A percentile compares a stretch with the other conserved stretches of the same genome.
These are phyloP conservation scores for Lanius collurio DNA, from an alignment of 2,113 vertebrate genomes.

Conservation along the genomic window DNA sequence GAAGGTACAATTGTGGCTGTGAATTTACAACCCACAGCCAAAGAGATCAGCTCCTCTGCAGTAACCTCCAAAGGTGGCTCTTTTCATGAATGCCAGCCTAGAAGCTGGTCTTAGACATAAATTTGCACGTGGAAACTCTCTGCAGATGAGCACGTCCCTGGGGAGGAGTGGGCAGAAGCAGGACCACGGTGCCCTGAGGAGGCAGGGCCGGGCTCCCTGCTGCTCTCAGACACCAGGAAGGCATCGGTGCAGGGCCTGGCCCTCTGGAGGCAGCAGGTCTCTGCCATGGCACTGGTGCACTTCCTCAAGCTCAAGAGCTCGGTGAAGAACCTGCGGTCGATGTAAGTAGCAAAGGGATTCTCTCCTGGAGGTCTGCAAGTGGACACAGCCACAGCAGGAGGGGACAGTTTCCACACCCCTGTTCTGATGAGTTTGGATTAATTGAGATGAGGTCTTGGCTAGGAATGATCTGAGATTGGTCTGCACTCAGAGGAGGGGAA, in stretches of 20 bases:
- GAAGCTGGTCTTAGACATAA: neutral
- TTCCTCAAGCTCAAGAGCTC: conserved; percentile 83
- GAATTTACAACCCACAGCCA: neutral
- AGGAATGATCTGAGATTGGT: neutral
- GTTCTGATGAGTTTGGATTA: neutral
- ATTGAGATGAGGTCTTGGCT: neutral
- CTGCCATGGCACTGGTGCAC: conserved; percentile 79
- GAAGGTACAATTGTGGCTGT: conserved; percentile 70
- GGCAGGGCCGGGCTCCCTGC: conserved; percentile 56
- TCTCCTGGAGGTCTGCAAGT: neutral
- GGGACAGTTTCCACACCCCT: neutral
- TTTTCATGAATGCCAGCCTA: rapidly evolving
- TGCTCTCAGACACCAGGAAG: conserved; percentile 57
- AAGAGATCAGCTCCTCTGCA: neutral
- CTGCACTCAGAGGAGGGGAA: neutral
- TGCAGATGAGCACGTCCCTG: conserved; percentile 75
- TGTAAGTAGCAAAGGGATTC: conserved; percentile 47
- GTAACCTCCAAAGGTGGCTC: neutral
- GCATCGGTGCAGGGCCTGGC: neutral
- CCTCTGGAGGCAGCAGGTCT: conserved; percentile 91
- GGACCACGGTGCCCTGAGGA: conserved; percentile 44
- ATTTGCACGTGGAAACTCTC: neutral
- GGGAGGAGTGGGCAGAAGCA: conserved; percentile 66
- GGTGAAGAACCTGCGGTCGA: conserved; percentile 65
- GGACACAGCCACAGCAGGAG: rapidly evolving